Evolutionary conservation across 2,888 invertebrate species (phyloP).

Genomic region (Argyra leucocephala): DNA sequence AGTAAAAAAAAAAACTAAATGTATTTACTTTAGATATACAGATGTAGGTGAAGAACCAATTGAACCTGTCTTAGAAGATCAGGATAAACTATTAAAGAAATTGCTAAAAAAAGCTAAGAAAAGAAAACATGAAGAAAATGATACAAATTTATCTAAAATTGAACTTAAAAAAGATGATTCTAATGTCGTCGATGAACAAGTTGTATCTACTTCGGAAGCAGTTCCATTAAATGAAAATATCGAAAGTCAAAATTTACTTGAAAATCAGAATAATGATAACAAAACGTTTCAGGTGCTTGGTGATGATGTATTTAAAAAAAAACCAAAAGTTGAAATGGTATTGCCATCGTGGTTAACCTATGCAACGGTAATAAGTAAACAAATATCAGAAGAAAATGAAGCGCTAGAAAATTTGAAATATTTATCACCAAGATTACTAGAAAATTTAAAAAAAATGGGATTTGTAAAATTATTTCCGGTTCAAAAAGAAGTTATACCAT

Average conservation of each 20-base stretch:
- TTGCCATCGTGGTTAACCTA: constrained; percentile 80
- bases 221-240: neutral
- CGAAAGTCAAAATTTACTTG: neutral
- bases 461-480: constrained; percentile 75
- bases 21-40: constrained; percentile 39
- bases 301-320: constrained; percentile 51
- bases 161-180: too few species aligned
- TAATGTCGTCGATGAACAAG: neutral
- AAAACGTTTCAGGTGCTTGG: constrained; percentile 50
- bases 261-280: neutral
- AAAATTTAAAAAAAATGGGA: constrained; percentile 58
- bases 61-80: constrained; percentile 39
- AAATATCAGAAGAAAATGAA: constrained; percentile 51
- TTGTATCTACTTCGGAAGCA: neutral
- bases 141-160: constrained; percentile 28
- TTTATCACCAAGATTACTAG: constrained; percentile 55
- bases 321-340: constrained; percentile 57
- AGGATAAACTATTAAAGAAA: constrained; percentile 50
- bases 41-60: constrained; percentile 43
- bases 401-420: constrained; percentile 44
- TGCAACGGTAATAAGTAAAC: constrained; percentile 67
- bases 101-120: constrained; percentile 53
- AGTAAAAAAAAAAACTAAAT: constrained; percentile 17
- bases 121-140: constrained; percentile 34
- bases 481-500: constrained; percentile 68